Percentiles rank a stretch among this genome's conserved stretches.
Conservation (phyloP, 2,888 invertebrate species). For the Anarsia innoxiella region DNA sequence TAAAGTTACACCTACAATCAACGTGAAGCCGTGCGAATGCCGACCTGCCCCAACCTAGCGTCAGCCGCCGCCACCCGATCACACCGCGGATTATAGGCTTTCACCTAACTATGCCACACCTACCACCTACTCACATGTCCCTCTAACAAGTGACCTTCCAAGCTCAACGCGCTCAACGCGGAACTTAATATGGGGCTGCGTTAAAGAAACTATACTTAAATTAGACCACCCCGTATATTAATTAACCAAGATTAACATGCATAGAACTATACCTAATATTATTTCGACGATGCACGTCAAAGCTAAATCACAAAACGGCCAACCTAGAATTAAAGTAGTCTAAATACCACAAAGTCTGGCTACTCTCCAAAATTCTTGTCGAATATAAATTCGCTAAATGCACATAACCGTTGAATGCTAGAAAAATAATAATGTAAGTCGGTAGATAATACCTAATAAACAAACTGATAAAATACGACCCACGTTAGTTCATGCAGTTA, state of each 20-base stretch:
- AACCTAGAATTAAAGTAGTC: conserved; percentile 32
- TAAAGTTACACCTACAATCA: conserved; percentile 61
- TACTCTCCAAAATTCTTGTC: conserved; percentile 30
- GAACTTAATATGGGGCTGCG: too few species aligned
- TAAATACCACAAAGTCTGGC: conserved; percentile 36
- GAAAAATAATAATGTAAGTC: conserved; percentile 9
- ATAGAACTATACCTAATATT: too few species aligned
- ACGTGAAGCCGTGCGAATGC: conserved; percentile 44
- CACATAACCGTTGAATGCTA: background rate
- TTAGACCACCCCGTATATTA: background rate
- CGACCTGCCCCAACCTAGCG: conserved; percentile 54
- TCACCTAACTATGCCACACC: conserved; percentile 17
- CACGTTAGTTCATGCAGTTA: conserved; percentile 4
- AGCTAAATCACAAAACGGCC: conserved; percentile 16
- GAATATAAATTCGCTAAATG: conserved; percentile 21
- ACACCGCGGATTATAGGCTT: conserved; percentile 28
- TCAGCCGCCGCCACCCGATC: conserved; percentile 24
- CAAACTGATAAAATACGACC: conserved; percentile 2
- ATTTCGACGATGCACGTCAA: conserved; percentile 5
- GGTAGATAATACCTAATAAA: too few species aligned
- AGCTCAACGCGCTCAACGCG: background rate
- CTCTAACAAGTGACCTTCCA: background rate
- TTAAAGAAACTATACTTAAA: background rate
- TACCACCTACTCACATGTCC: background rate
- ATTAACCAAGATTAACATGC: background rate